Conservation (phyloP, 1,140 invertebrate species). For the Chionoecetes opilio region DNA sequence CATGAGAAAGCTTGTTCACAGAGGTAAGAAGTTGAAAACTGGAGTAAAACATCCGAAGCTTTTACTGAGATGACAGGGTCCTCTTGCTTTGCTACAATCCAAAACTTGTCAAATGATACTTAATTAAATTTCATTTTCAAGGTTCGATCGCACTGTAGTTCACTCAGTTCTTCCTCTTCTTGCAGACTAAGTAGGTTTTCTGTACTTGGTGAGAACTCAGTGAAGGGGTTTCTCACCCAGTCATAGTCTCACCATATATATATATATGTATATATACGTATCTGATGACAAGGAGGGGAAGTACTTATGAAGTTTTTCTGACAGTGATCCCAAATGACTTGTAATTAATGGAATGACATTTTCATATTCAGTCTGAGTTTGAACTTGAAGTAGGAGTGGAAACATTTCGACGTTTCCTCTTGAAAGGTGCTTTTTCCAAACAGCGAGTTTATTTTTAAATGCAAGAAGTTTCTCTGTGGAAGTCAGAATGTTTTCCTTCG, state of each 20-base stretch:
- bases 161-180: no score
- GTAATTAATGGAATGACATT: slow-evolving; percentile 36
- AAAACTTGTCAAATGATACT: no score
- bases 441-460: background rate
- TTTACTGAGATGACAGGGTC: no score
- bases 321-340: background rate
- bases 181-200: no score
- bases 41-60: no score
- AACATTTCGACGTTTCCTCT: slow-evolving; percentile 44
- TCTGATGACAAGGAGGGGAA: slow-evolving; percentile 51
- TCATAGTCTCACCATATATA: no score
- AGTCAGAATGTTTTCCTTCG: slow-evolving; percentile 55
- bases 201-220: slow-evolving; percentile 36
- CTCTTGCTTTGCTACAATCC: no score
- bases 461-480: slow-evolving; percentile 51
- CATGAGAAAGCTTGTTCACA: no score
- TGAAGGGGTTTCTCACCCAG: slow-evolving; percentile 35
- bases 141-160: no score
- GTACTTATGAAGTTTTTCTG: slow-evolving; percentile 29
- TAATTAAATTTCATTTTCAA: no score
- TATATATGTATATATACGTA: no score
- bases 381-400: slow-evolving; percentile 54
- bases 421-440: slow-evolving; percentile 35
- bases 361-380: slow-evolving; percentile 45
- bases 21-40: no score